A percentile compares a stretch with the other conserved stretches of the same genome.
These are phyloP conservation scores for Dendrolimus pini DNA, from an alignment of 2,888 invertebrate genomes.

Conservation along the genomic window DNA sequence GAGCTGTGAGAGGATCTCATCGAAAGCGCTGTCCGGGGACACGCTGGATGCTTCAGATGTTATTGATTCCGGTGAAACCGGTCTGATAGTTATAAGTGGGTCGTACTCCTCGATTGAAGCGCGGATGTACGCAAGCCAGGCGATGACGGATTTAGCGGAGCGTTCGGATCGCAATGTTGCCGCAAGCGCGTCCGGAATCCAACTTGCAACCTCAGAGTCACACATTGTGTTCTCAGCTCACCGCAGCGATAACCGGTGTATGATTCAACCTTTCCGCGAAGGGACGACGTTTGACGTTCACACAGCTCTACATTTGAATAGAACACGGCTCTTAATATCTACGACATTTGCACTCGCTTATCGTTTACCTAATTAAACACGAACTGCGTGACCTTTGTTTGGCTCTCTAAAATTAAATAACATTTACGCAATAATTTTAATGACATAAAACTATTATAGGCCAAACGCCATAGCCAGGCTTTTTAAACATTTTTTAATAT, in stretches of 20 bases:
- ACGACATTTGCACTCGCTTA: conserved; percentile 71
- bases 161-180: conserved; percentile 54
- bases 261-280: conserved; percentile 72
- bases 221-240: conserved; percentile 35
- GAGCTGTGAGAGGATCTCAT: conserved; percentile 65
- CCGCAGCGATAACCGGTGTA: conserved; percentile 65
- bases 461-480: neutral
- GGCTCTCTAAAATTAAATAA: conserved; percentile 18
- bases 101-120: conserved; percentile 66
- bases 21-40: conserved; percentile 56
- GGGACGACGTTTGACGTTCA: conserved; percentile 45
- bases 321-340: conserved; percentile 29
- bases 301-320: conserved; percentile 17
- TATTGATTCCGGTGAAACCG: conserved; percentile 31
- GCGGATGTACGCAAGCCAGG: conserved; percentile 59
- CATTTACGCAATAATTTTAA: neutral
- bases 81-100: conserved; percentile 41
- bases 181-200: conserved; percentile 69
- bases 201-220: conserved; percentile 61
- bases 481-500: neutral
- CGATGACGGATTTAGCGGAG: conserved; percentile 54
- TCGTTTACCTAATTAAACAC: conserved; percentile 52
- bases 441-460: neutral
- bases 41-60: conserved; percentile 17
- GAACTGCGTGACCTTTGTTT: conserved; percentile 41